Evolutionary conservation across 2,888 invertebrate genomes (phyloP), one percentile per base, ranked within the genome.

Genomic region (Parnassius smintheus): DNA sequence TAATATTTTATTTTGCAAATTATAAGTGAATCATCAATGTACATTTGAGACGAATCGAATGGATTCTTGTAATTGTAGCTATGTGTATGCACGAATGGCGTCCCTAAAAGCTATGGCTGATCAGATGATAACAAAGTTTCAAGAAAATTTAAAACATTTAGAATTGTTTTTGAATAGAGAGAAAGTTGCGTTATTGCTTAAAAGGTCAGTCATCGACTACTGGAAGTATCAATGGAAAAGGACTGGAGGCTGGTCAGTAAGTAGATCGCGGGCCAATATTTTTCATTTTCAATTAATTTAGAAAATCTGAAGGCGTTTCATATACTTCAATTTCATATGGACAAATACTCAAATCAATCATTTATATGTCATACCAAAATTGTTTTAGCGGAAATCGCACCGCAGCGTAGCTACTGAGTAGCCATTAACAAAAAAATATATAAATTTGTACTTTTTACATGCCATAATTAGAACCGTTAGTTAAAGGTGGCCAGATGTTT

Each of bases 201-300:
- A 86, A 69, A 86, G 83, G 62, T 77, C 74, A 2, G 72, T 90
- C 0, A 78, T 85, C 56, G 89, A 91, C 52, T 87, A 86, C 70
- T 91, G 91, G 89, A 90, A 89, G 73, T 91, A 91, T 73, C 91
- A 91, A 66, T 92, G 92, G 92, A 91, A 91, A 72, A 79, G 92
- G 72, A 92, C 91, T 3, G 86, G 89, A 2, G 92, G 91, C 49
- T 90, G 91, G 89, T 91, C 91, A 77, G 91, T 91, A 68, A 75
- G 89, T 72, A 22, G 3, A 50, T 13, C 7, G 11, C 11, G 9
- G 7, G 46, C n/a, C 41, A n/a, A 13, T 56, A 11, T 48, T 48
- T n/a, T 18, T 18, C 11, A 55, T 9, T 18, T 44, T 10, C 7
- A 11, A 2, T 55, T 42, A 10, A 2, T 18, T 2, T 35, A 45